phyloP scores from a whole-genome alignment of 53 echinoderm and acorn worm genomes.

The Temnopleurus reevesii region DNA sequence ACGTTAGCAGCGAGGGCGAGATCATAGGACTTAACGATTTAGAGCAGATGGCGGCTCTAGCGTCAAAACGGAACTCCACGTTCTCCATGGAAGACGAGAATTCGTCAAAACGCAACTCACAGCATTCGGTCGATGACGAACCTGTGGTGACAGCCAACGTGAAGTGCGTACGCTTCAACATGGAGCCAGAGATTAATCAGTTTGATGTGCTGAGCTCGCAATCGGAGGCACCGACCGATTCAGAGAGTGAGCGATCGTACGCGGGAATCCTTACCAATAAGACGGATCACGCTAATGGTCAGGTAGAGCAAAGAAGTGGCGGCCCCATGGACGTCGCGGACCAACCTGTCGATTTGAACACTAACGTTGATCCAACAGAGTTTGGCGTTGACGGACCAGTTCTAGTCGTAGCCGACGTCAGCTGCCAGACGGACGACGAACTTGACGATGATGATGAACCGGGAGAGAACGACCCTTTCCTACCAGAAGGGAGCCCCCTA shows the following conservation, averaged over 20 bases:
- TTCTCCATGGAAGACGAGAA: conserved; percentile 50
- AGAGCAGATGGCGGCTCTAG: conserved; percentile 44
- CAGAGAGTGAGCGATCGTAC: conserved; percentile 59
- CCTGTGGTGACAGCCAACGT: conserved; percentile 52
- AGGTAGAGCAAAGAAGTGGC: background rate
- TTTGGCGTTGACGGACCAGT: conserved; percentile 73
- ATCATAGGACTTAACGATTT: conserved; percentile 54
- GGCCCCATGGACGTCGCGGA: conserved; percentile 44
- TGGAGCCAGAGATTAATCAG: conserved; percentile 89
- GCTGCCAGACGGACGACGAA: conserved; percentile 78
- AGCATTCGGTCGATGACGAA: conserved; percentile 48
- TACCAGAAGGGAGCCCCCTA: conserved; percentile 59
- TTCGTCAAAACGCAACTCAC: conserved; percentile 53
- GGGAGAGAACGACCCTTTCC: conserved; percentile 60
- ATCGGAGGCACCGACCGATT: conserved; percentile 66
- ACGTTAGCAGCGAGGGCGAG: conserved; percentile 32
- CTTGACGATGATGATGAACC: conserved; percentile 56
- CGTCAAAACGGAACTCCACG: conserved; percentile 54
- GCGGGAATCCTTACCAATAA: conserved; percentile 51
- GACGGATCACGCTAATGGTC: background rate
- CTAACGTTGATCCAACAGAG: conserved; percentile 59
- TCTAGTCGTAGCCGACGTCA: conserved; percentile 71
- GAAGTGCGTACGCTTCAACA: conserved; percentile 95
- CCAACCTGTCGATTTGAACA: conserved; percentile 57
- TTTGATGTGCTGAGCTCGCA: conserved; percentile 79